Base-by-base conservation (phyloP, 2,888 invertebrate genomes). In the Halictus ligatus region DNA sequence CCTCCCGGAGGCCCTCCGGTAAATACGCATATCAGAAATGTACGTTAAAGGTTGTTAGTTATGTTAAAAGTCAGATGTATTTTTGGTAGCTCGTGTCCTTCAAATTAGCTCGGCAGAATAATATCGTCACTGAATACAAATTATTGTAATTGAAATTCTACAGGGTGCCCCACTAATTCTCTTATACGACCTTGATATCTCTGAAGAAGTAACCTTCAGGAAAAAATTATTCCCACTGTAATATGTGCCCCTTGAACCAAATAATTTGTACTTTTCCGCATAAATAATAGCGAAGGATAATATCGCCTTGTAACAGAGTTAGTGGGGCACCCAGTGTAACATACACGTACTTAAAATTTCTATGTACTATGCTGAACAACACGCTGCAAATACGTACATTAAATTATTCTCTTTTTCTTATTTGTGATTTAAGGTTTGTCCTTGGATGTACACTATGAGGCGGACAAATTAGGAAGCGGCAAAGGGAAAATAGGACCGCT, bases 401-500 rank as follows among this genome's bases (percentile, higher is more conserved):
- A 64, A 35, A 67, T 80, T 71, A 58, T 48, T 40, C 35, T 72
- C 75, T 43, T 5, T 50, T 15, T 1, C 5, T 29, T 35, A 64
- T 64, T 60, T 76, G 43, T 25, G 40, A 80, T 95, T 95, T 72
- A 94, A 97, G 97, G 97, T 94, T 96, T 97, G 91, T 97, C 98
- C 83, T 95, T 97, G 92, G 98, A 98, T 95, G 96, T 98, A 92
- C 97, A 97, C 94, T 98, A 98, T 95, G 98, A 98, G 95, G 96
- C 98, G 94, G 98, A 98, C 96, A 97, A 97, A 92, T 91, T 94
- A 82, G 93, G 93, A 86, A 92, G 94, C 77, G 97, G 97, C 82
- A 97, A 97, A 93, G 97, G 97, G 93, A 97, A 97, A 92, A 96
- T 97, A 75, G 97, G 98, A 92, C 97, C 98, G 48, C 96, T 98